Conservation (phyloP, 2,888 invertebrate species). For the Drosophila lutescens region DNA sequence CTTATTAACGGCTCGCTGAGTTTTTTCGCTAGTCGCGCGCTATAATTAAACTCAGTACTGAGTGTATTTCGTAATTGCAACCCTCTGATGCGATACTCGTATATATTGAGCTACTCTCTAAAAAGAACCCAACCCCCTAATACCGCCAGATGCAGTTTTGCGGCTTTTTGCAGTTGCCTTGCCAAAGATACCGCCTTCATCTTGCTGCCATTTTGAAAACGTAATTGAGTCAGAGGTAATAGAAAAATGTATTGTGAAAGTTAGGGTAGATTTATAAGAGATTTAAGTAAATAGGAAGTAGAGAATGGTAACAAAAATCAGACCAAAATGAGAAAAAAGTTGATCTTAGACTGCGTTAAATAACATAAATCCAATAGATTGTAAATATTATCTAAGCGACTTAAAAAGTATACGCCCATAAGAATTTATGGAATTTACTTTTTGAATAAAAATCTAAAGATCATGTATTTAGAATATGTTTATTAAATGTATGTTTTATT, state of each 20-base stretch:
- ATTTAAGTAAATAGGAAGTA: no score
- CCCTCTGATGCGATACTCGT: conserved; percentile 9
- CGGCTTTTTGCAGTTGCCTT: conserved; percentile 45
- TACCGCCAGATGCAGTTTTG: conserved; percentile 37
- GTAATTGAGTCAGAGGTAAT: conserved; percentile 63
- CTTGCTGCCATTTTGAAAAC: conserved; percentile 80
- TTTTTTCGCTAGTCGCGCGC: conserved; percentile 77
- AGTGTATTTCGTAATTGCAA: conserved; percentile 41
- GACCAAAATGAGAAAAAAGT: no score
- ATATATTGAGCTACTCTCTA: conserved; percentile 15
- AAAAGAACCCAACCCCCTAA: conserved; percentile 20
- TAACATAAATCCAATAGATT: no score
- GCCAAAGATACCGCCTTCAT: conserved; percentile 32
- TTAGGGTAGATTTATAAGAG: background rate
- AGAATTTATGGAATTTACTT: no score
- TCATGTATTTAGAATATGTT: no score
- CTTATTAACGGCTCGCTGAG: conserved; percentile 83
- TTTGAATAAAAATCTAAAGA: no score
- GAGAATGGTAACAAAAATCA: no score
- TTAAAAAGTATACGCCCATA: no score
- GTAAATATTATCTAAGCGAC: no score
- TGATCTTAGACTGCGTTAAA: no score
- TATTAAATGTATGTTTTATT: no score
- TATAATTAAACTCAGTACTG: conserved; percentile 72
- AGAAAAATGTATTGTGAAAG: background rate